Evolutionary conservation across 2,797 vertebrate genomes (phyloP), one percentile per base, ranked within the genome.

Genomic region (Rachycentron canadum): DNA sequence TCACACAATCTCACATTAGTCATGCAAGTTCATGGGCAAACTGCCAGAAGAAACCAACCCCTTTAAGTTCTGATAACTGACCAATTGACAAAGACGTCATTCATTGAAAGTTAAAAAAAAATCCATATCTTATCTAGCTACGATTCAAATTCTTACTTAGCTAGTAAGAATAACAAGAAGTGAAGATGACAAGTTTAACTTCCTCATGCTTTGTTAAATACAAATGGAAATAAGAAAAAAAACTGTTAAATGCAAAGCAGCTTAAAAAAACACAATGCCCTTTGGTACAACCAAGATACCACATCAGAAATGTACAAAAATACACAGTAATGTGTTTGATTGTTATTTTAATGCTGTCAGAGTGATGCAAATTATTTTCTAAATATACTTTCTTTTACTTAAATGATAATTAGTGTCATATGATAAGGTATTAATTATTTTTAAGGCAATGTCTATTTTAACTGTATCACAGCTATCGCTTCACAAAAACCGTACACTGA

Each of bases 171-270:
- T 70, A 47, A 61, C 25, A 25, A 58, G 50, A 57, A 30, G 45
- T 45, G 16, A 49, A 62, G 52, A 69, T 66, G 26, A 64, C 23
- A 81, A 76, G n/a, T 76, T 52, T 30, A 58, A 75, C 82, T 87
- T 89, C 81, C 75, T 73, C 69, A 69, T 78, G 19, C 49, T 64
- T 55, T 65, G 4, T 43, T 76, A 13, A 70, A 12, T 25, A 69
- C 55, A 56, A 64, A 75, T 58, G 17, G 45, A 80, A 85, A 76
- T 26, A 41, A 50, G 13, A 47, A 45, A 19, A 82, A 50, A 50
- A 52, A 45, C 45, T 59, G 13, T 50, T 69, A 14, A 83, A 77
- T 32, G 43, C 25, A 3, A 60, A 69, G 59, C 4, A 1, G 19
- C 34, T 73, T 49, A 36, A 71, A 81, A 41, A 53, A 55, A 53